Percentiles rank a stretch among this genome's conserved stretches.
These are phyloP conservation scores for Venturia canescens DNA, from an alignment of 1,140 invertebrate genomes.

Conservation along the genomic window DNA sequence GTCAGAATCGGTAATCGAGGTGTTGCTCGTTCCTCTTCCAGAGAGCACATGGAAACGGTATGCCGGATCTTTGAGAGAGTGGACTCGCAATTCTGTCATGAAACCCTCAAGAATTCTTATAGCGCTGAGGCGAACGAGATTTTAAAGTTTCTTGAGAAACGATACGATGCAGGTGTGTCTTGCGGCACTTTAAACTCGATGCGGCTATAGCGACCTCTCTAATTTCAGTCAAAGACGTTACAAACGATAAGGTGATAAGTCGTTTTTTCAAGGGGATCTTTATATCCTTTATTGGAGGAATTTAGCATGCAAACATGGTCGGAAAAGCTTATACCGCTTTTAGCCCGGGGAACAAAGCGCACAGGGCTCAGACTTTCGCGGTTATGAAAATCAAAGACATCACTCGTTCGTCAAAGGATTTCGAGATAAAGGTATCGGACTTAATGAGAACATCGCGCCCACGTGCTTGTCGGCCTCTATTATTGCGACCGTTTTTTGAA, in stretches of 20 bases:
- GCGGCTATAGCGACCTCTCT: conserved; percentile 38
- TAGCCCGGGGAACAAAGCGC: conserved; percentile 45
- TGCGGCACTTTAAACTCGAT: conserved; percentile 43
- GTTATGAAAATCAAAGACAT: conserved; percentile 37
- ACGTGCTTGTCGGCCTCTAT: conserved; percentile 32
- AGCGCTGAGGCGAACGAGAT: neutral
- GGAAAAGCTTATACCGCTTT: conserved; percentile 28
- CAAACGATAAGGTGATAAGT: conserved; percentile 20
- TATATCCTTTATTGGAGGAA: conserved; percentile 3
- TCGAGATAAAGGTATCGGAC: conserved; percentile 37
- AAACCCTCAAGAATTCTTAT: neutral
- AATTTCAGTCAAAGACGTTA: neutral
- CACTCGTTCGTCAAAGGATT: neutral
- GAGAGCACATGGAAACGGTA: conserved; percentile 42
- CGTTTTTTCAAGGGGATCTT: conserved; percentile 60
- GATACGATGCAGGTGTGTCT: conserved; percentile 1
- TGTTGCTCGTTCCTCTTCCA: conserved; percentile 32
- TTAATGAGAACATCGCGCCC: conserved; percentile 44
- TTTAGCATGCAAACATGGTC: conserved; percentile 1
- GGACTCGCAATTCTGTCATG: neutral
- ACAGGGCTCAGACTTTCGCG: conserved; percentile 39
- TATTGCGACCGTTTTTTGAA: conserved; percentile 27
- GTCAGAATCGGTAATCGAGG: conserved; percentile 16
- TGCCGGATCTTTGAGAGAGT: conserved; percentile 15
- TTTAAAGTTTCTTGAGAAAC: conserved; percentile 20